Conservation (phyloP, 2,113 vertebrate genomes). For the Pogonocichla stellata region DNA sequence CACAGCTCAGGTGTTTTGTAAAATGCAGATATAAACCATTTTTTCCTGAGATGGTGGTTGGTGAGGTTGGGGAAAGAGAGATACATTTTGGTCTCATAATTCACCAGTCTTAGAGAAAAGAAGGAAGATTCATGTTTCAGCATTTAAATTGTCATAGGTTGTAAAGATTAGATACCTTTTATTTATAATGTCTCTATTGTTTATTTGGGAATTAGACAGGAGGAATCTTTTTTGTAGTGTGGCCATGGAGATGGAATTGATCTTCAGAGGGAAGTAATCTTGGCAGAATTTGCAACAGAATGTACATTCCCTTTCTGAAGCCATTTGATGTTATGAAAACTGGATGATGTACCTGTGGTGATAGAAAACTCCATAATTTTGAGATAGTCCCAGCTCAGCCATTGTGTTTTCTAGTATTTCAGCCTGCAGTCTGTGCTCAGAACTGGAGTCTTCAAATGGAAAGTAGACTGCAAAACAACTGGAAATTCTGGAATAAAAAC, state of each 20-base stretch:
- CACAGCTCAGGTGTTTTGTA: background rate
- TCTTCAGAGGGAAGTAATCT: background rate
- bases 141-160: background rate
- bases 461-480: background rate
- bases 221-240: background rate
- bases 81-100: background rate
- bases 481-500: background rate
- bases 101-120: background rate
- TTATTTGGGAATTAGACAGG: background rate
- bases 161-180: background rate
- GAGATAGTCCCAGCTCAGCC: background rate
- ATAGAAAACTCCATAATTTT: background rate
- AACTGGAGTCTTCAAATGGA: background rate
- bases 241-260: background rate
- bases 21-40: background rate
- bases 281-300: slow-evolving; percentile 15
- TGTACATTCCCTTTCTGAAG: background rate
- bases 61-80: background rate
- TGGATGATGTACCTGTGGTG: background rate
- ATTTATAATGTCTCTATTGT: background rate
- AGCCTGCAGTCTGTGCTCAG: background rate
- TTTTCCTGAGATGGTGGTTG: background rate
- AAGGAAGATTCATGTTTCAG: background rate
- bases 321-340: background rate
- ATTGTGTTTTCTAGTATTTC: background rate